A percentile compares a stretch with the other conserved stretches of the same genome.
Conservation (phyloP, 1,140 invertebrate species). For the Maniola jurtina region DNA sequence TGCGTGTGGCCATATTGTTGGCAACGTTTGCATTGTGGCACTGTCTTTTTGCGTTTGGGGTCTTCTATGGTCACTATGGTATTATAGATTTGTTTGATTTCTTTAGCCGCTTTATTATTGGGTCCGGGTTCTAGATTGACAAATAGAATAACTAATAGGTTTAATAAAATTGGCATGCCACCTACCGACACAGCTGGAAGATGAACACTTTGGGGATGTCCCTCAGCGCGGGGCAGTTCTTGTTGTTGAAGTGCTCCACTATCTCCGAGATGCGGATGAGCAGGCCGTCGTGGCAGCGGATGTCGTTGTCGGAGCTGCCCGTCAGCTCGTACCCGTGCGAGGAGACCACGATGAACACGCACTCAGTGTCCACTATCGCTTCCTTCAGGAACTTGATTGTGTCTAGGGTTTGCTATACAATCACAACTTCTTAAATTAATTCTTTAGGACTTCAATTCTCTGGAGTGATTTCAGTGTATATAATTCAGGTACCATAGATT, state of each 20-base stretch:
- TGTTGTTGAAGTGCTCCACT: constrained; percentile 81
- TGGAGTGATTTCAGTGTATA: no score
- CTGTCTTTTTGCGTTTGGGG: neutral
- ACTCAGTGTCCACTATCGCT: constrained; percentile 51
- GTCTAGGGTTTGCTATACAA: constrained; percentile 47
- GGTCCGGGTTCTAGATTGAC: neutral
- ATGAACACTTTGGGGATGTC: constrained; percentile 89
- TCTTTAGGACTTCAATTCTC: no score
- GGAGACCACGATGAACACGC: constrained; percentile 73
- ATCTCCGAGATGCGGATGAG: constrained; percentile 73
- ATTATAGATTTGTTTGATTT: neutral
- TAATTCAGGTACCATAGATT: no score
- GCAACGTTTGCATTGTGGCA: neutral
- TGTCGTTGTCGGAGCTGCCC: constrained; percentile 53
- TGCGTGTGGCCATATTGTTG: constrained; percentile 10
- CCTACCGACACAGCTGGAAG: constrained; percentile 86
- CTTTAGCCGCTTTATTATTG: neutral
- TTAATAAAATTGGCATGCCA: no score
- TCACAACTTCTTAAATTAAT: neutral
- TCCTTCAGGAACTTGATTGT: constrained; percentile 45
- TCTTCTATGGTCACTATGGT: neutral
- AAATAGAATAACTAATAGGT: no score
- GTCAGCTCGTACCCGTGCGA: constrained; percentile 68
- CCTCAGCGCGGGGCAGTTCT: constrained; percentile 79
- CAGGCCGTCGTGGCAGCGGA: constrained; percentile 72